Percentiles rank a stretch among this genome's conserved stretches.
These are phyloP conservation scores for Cheirogaleus medius DNA, from an alignment of 2,113 vertebrate species.

Conservation along the genomic window DNA sequence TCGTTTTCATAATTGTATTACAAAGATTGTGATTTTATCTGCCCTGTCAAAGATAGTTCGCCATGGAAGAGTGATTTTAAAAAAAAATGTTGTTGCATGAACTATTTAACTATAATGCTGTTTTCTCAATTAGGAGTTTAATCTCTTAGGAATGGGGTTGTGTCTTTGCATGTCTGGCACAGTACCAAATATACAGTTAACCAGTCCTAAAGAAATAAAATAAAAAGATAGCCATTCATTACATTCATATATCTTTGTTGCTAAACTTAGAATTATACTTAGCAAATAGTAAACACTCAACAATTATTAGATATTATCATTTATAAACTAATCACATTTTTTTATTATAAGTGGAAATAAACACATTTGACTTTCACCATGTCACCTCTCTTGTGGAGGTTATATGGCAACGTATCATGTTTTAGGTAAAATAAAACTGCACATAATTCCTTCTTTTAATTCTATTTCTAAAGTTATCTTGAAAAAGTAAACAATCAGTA, in stretches of 20 bases:
- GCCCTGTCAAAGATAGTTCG: slow-evolving; percentile 24
- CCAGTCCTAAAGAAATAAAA: background rate
- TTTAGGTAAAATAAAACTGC: slow-evolving; percentile 24
- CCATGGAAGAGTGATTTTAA: background rate
- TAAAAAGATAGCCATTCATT: background rate
- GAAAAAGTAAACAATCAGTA: background rate
- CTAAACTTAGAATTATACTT: background rate
- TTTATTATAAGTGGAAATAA: background rate
- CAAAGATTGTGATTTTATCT: slow-evolving; percentile 19
- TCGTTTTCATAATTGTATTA: background rate
- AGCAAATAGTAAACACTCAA: background rate
- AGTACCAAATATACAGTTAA: slow-evolving; percentile 11
- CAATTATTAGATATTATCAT: background rate
- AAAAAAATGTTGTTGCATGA: slow-evolving; percentile 4
- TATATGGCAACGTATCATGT: background rate
- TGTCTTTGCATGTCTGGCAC: slow-evolving; percentile 40
- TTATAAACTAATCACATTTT: background rate
- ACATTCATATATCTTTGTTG: background rate
- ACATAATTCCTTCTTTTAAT: background rate
- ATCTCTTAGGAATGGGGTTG: slow-evolving; percentile 47
- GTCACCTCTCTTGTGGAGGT: background rate
- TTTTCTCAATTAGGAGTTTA: slow-evolving; percentile 54
- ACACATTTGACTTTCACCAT: background rate
- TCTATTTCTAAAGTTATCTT: background rate
- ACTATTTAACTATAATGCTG: slow-evolving; percentile 6